Evolutionary conservation across 2,113 vertebrate species (phyloP), one percentile per base, ranked within the genome.

Genomic region (Chrysochloris asiatica): DNA sequence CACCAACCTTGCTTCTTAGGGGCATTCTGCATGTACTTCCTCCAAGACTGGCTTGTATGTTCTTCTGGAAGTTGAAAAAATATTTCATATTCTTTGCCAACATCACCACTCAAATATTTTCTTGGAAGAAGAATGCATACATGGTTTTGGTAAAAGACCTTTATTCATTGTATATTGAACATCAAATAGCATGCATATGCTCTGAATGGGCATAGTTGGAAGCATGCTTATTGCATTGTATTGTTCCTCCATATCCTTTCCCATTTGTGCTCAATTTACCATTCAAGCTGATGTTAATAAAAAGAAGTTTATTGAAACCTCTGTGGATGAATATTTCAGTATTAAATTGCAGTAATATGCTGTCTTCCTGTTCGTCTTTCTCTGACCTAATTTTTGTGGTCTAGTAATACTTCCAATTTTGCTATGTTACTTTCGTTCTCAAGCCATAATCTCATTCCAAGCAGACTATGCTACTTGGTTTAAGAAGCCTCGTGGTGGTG

Each of bases 401-500:
- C 43, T 77, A 30, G n/a, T 30, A 19, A 54, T n/a, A 30, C 26
- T 22, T 14, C 33, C n/a, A 30, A 30, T 30, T 50, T 28, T 2
- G 1, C 33, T 30, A 43, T 47, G 6, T 47, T 33, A 4, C 16
- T 26, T 22, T 7, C 38, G n/a, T 36, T 65, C 52, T 6, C 63
- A 48, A 56, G 21, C 33, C 43, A 0, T 8, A 4, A 6, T 36
- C 26, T 73, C 43, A 38, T 38, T 79, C 4, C 10, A 41, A 1
- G 13, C 11, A 36, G 17, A 59, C 41, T 28, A 10, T 72, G 47
- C 33, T 4, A 1, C 19, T 14, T 28, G 11, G 28, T 21, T 17
- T 22, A 41, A 5, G 28, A 43, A 73, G 52, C 12, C 17, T 6
- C 0, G 2, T 38, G 22, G 50, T 8, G 10, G 5, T 24, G 1